Percentiles rank a stretch among this genome's conserved stretches.
Conservation (phyloP, 1,140 invertebrate species). For the Mercenaria mercenaria region DNA sequence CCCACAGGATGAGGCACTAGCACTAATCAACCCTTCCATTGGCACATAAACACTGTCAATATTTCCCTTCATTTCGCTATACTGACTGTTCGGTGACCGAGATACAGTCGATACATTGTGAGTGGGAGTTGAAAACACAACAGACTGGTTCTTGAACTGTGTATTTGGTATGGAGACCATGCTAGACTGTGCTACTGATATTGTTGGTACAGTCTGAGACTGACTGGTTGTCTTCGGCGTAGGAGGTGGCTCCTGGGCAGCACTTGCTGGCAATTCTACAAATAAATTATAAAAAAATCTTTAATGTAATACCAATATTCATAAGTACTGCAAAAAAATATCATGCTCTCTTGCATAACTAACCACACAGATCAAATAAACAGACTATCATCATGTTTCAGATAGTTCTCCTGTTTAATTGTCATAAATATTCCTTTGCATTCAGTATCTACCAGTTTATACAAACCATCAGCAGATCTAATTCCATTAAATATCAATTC, state of each 20-base stretch:
- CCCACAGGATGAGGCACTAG: background rate
- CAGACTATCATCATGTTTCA: no score
- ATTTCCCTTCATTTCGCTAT: conserved; percentile 39
- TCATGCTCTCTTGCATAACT: no score
- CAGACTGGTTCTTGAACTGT: conserved; percentile 26
- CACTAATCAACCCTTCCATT: conserved; percentile 41
- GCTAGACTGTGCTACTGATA: conserved; percentile 33
- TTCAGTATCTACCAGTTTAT: no score
- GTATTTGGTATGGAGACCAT: conserved; percentile 3
- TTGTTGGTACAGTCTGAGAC: conserved; percentile 66
- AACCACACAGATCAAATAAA: no score
- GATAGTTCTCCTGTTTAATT: no score
- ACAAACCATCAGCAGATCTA: no score
- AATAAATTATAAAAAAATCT: conserved; percentile 55
- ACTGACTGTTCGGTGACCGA: background rate
- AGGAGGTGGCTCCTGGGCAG: conserved; percentile 91
- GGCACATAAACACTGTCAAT: conserved; percentile 41
- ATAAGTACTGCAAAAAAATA: no score
- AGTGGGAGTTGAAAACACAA: background rate
- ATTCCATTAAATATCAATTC: no score
- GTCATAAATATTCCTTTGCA: no score
- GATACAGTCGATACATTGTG: background rate
- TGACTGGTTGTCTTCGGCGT: conserved; percentile 89
- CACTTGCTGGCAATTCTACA: conserved; percentile 94
- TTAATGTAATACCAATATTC: no score